Evolutionary conservation across 1,140 invertebrate species (phyloP), one percentile per base, ranked within the genome.

Genomic region (Lepidotrigona ventralis): DNA sequence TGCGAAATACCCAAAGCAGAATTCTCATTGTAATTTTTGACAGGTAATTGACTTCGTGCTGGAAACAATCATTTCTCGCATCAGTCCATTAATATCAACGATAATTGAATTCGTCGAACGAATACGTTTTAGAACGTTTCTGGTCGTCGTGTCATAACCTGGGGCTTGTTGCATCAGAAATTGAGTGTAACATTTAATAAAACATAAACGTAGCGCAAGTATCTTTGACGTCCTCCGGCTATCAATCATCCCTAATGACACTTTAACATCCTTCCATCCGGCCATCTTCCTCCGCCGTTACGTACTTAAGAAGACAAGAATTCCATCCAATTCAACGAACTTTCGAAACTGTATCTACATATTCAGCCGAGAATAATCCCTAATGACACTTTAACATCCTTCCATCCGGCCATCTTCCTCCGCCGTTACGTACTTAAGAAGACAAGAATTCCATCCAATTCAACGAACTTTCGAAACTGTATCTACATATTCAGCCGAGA

Each of bases 221-320:
- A 39, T 33, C 33, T 69, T 46, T 69, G 33, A 70, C 68, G 14
- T 69, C 39, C 21, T 46, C 19, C 33, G 23, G 11, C 23, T n/a
- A 70, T 70, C 68, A 70, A 70, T 70, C 68, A 23, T 46, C 68
- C 39, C 23, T 70, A 70, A 70, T 46, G 39, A 70, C 39, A n/a
- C 68, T 70, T 70, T 46, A 46, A 46, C 68, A 70, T 46, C 39
- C 23, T 46, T 69, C 33, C 19, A 46, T 46, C 3, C 12, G 9
- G 14, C 26, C 14, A 19, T 26, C 68, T 69, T 69, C 68, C n/a
- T 70, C 39, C 68, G 23, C 5, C 12, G 23, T n/a, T 21, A 46
- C 11, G 29, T 15, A n/a, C 39, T 70, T n/a, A 46, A 70, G 23
- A 70, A n/a, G 29, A 46, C 39, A 46, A 14, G 23, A 70, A 70